These are phyloP conservation scores for Bombus breviceps DNA, from an alignment of 1,140 invertebrate species.

Conservation along the genomic window DNA sequence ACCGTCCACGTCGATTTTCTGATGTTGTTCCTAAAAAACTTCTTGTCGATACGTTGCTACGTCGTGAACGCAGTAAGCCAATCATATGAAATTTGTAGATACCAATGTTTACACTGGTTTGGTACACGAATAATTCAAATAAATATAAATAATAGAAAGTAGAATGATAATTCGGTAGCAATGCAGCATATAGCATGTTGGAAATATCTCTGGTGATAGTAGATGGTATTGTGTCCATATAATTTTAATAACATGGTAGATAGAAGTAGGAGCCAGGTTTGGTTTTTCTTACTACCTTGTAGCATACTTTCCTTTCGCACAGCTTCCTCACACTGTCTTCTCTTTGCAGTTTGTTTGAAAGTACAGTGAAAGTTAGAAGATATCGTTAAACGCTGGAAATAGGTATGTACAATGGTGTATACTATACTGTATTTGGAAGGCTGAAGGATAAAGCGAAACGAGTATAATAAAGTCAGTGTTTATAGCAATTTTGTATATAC, in stretches of 20 bases:
- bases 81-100: background rate
- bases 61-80: conserved; percentile 61
- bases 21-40: conserved; percentile 59
- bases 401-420: conserved; percentile 53
- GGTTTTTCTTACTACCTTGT: background rate
- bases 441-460: background rate
- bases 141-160: background rate
- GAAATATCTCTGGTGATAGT: background rate
- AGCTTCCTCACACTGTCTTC: conserved; percentile 24
- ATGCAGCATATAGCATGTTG: background rate
- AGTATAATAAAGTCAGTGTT: background rate
- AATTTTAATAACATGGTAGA: background rate
- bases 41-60: conserved; percentile 56
- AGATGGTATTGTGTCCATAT: background rate
- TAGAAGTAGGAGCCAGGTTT: background rate
- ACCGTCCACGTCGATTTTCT: conserved; percentile 21
- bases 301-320: background rate
- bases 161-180: background rate
- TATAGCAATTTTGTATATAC: background rate
- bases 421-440: background rate
- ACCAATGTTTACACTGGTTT: background rate
- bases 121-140: background rate
- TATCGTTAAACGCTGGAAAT: background rate
- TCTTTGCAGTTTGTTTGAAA: conserved; percentile 57
- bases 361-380: conserved; percentile 31